Evolutionary conservation across 2,888 invertebrate genomes (phyloP).

Genomic region (Apomyelois bistriatella): DNA sequence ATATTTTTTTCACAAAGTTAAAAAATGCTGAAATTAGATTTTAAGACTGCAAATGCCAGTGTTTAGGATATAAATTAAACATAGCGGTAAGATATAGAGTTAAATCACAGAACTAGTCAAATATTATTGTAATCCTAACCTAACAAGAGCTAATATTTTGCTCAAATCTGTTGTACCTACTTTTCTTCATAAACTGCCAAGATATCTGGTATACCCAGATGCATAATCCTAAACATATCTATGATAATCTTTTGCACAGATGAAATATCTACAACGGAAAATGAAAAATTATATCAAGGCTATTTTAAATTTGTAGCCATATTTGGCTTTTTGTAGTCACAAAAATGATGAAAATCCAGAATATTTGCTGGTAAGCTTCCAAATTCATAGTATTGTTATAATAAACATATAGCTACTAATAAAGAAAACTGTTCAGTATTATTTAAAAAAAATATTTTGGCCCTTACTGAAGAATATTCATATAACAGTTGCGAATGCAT

Average conservation of each 20-base stretch:
- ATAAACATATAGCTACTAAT: too few species aligned
- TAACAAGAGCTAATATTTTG: constrained; percentile 59
- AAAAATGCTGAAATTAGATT: constrained; percentile 35
- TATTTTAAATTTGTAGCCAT: too few species aligned
- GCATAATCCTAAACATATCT: constrained; percentile 10
- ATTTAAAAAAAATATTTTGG: too few species aligned
- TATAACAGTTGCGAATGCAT: too few species aligned
- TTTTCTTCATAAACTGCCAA: constrained; percentile 18
- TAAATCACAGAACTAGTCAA: constrained; percentile 75
- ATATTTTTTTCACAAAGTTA: constrained; percentile 6
- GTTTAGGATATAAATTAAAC: constrained; percentile 54
- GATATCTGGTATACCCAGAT: constrained; percentile 17
- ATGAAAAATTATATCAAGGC: too few species aligned
- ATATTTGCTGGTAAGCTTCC: too few species aligned
- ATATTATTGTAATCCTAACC: constrained; percentile 42
- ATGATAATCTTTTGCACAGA: background rate
- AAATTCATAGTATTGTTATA: too few species aligned
- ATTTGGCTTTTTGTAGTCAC: too few species aligned
- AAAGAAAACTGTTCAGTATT: too few species aligned
- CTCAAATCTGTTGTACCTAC: constrained; percentile 44
- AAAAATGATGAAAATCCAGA: too few species aligned
- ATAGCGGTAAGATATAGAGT: constrained; percentile 50
- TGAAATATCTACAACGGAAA: too few species aligned
- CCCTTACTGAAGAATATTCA: too few species aligned
- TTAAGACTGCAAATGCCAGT: constrained; percentile 74